Evolutionary conservation across 2,888 invertebrate genomes (phyloP), one percentile per base, ranked within the genome.

Genomic region (Chaetogeoica ovagalla): DNA sequence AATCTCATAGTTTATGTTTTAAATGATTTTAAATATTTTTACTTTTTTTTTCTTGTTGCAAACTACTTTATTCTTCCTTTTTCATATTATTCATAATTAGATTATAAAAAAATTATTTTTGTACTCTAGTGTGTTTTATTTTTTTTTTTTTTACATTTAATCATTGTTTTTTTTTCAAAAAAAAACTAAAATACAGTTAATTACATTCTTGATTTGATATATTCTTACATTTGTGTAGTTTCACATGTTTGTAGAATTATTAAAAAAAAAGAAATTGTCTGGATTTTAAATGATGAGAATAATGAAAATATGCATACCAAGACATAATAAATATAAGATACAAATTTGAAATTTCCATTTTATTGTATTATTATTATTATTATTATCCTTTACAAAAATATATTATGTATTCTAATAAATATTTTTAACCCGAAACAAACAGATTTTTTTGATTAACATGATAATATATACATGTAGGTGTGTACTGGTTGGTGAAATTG

Each of bases 1-100:
- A 57, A 57, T 66, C 55, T 39, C 57, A 39, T 65, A 65, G 15
- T 8, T 55, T 19, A 17, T 73, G 15, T 73, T 63, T 52, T 63
- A 4, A 77, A 60, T 52, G 52, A 48, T 37, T 63, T 17, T 52
- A 74, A 57, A 57, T 23, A 39, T 74, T 57, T 70, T 69, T 37
- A 7, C 2, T n/a, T 39, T 57, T 52, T 63, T 63, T 15, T 52
- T 48, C 62, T 60, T 11, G 37, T 39, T 39, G 3, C 11, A n/a
- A 43, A 19, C 39, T 39, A 62, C 70, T 79, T 23, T 75, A 66
- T 66, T 75, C 79, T 79, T 79, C 79, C 79, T 71, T 71, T 71
- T 79, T 79, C 37, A 79, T 70, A 70, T 37, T 60, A 70, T 21
- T 77, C 52, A 30, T 73, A 60, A 73, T 63, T 75, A 75, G 74